A percentile compares a stretch with the other conserved stretches of the same genome.
These are phyloP conservation scores for Muntiacus muntjak DNA, from an alignment of 2,113 vertebrate species.

Conservation along the genomic window DNA sequence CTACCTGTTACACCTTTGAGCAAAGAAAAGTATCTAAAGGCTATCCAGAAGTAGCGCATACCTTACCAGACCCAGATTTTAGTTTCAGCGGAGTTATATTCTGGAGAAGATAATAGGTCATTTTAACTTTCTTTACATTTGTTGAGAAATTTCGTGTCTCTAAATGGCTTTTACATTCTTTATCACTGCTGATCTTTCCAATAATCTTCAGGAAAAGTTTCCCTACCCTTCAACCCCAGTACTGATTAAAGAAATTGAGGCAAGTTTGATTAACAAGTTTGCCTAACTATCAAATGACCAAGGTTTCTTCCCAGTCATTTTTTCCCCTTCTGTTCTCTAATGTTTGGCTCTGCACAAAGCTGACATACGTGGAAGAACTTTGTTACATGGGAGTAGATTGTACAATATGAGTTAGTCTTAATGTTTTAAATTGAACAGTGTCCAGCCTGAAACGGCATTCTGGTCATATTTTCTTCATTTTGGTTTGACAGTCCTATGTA, in stretches of 20 bases:
- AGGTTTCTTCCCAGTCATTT: not conserved
- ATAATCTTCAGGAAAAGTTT: not conserved
- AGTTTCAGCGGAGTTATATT: not conserved
- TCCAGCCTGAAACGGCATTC: not conserved
- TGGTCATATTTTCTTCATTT: not conserved
- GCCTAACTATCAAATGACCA: not conserved
- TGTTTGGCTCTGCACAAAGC: not conserved
- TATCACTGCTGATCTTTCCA: not conserved
- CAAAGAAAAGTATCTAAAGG: not conserved
- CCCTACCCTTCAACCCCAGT: not conserved
- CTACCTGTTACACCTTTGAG: not conserved
- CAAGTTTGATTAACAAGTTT: not conserved
- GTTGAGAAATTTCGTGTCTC: constrained; percentile 20
- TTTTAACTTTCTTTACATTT: not conserved
- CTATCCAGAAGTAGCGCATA: not conserved
- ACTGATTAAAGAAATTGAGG: not conserved
- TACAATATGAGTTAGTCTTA: not conserved
- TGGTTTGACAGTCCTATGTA: not conserved
- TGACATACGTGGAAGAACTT: not conserved
- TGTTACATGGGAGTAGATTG: not conserved
- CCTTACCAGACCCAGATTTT: not conserved
- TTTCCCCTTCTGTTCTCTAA: not conserved
- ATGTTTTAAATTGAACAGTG: not conserved
- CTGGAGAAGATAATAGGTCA: not conserved
- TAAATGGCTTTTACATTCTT: not conserved